Base-by-base conservation (phyloP, 2,888 invertebrate species). In the Schizotus pectinicornis region DNA sequence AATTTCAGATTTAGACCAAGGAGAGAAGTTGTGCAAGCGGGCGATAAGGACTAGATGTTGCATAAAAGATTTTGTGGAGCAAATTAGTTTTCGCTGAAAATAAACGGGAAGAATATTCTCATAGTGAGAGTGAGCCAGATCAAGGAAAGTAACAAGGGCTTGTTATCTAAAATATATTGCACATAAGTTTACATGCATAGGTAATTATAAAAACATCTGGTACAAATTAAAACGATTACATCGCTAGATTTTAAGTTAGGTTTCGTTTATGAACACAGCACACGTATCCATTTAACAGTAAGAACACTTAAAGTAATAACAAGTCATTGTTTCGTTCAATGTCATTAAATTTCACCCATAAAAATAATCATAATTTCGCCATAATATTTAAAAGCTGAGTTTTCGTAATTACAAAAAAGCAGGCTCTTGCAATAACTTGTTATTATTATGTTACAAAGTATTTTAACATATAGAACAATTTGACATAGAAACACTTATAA, bases 291-390 rank as follows among this genome's bases (percentile, higher is more conserved):
- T 38, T 55, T 34, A 55, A 55, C 55, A 55, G 48, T 55, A 55
- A 55, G 55, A 53, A 55, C 55, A 55, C 55, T 55, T 55, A 55
- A 48, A 55, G 47, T 48, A 41, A 48, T 55, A 55, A 55, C 55
- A 55, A 55, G 55, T 55, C 48, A 55, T 55, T 55, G 55, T 48
- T 54, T 52, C 32, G 53, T 41, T 37, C 46, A 53, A 46, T 53
- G 46, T 38, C 46, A 12, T 46, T 52, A 30, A 49, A 49, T 49
- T 49, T 49, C 49, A 49, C 39, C 49, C 45, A 49, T 49, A 49
- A n/a, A 48, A 49, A 45, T 45, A 30, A 49, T 30, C 11, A n/a
- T n/a, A 22, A 30, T 52, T 43, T 52, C 37, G 35, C 14, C 35
- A 45, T 36, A 9, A 41, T 14, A 41, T 39, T 12, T 7, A 9